These are phyloP conservation scores for Bacillus rossius DNA, from an alignment of 1,140 invertebrate genomes.

Conservation along the genomic window DNA sequence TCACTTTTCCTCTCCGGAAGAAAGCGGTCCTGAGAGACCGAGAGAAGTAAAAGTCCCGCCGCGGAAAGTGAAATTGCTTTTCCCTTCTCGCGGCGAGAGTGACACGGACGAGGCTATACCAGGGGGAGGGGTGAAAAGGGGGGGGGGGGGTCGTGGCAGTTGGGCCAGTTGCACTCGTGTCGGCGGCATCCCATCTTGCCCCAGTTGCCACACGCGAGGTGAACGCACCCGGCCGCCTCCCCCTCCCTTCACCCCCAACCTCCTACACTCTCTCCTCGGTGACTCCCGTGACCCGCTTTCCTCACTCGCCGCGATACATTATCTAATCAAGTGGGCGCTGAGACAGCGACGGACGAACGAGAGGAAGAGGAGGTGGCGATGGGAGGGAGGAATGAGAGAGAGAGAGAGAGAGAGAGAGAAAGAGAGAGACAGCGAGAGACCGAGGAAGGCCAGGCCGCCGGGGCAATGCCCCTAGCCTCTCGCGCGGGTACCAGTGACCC, in stretches of 20 bases:
- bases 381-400: neutral
- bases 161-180: neutral
- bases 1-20: neutral
- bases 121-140: neutral
- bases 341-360: neutral
- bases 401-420: neutral
- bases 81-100: neutral
- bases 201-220: constrained; percentile 12
- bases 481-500: constrained; percentile 7
- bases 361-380: no score
- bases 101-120: neutral
- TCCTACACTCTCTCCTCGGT: no score
- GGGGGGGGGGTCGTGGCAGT: neutral
- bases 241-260: neutral
- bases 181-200: constrained; percentile 9
- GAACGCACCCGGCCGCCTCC: constrained; percentile 1
- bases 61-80: neutral
- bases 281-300: constrained; percentile 1
- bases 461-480: constrained; percentile 18
- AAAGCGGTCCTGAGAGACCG: neutral
- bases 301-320: neutral
- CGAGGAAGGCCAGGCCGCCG: constrained; percentile 2
- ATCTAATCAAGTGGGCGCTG: neutral
- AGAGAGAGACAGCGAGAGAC: neutral
- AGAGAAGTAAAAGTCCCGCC: neutral